A percentile compares a stretch with the other conserved stretches of the same genome.
phyloP scores from a whole-genome alignment of 2,113 vertebrate genomes.

The Planiliza haematocheilus region DNA sequence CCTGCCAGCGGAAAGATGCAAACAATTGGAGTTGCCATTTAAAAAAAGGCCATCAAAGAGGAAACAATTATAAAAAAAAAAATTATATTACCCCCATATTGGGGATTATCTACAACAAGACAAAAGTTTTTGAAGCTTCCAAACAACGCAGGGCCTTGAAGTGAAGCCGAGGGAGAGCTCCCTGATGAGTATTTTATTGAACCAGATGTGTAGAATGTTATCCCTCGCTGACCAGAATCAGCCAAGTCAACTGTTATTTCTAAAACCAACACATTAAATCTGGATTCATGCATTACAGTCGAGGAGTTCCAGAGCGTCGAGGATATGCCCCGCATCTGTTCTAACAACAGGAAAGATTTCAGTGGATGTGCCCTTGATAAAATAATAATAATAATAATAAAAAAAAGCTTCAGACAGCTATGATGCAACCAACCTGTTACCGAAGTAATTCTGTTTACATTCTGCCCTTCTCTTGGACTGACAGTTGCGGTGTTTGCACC shows the following conservation, averaged over 20 bases:
- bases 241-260: background rate
- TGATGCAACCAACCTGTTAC: no score
- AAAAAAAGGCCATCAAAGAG: background rate
- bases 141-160: background rate
- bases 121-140: background rate
- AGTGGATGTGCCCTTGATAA: no score
- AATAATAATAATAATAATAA: no score
- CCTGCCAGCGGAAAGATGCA: background rate
- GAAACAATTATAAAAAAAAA: background rate
- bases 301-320: background rate
- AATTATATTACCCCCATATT: background rate
- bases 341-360: no score
- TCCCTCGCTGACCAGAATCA: background rate
- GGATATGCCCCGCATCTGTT: no score
- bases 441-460: no score
- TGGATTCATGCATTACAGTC: background rate
- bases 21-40: slow-evolving; percentile 8
- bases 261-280: background rate
- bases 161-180: background rate
- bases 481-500: no score
- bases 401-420: no score
- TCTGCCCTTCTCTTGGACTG: no score
- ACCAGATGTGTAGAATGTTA: background rate
- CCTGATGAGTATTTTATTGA: background rate
- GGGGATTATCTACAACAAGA: background rate